Conservation (phyloP, 2,888 invertebrate genomes). For the Omphaloscelis lunosa region DNA sequence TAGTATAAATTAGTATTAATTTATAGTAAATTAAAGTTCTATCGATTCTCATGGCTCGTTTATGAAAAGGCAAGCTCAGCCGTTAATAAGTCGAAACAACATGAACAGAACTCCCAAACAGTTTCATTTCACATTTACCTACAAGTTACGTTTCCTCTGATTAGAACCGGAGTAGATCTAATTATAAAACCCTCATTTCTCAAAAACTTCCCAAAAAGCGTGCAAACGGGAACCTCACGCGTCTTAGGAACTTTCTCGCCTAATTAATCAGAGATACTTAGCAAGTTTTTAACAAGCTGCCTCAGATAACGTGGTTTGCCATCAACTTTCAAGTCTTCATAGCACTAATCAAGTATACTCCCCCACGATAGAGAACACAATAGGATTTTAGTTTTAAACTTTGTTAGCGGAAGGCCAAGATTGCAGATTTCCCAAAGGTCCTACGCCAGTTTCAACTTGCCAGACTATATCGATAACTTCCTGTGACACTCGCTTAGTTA, state of each 20-base stretch:
- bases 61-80: background rate
- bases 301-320: slow-evolving; percentile 62
- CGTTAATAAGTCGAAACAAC: background rate
- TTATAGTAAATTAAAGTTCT: too few relatives aligned
- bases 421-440: slow-evolving; percentile 89
- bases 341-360: slow-evolving; percentile 83
- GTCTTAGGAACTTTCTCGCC: slow-evolving; percentile 40
- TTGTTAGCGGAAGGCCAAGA: slow-evolving; percentile 89
- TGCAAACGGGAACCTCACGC: slow-evolving; percentile 35
- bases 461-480: slow-evolving; percentile 88
- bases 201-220: slow-evolving; percentile 32
- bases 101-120: background rate
- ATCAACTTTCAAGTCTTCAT: slow-evolving; percentile 72
- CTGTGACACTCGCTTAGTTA: slow-evolving; percentile 81
- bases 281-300: slow-evolving; percentile 48
- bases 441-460: slow-evolving; percentile 87
- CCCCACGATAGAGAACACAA: slow-evolving; percentile 85
- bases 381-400: slow-evolving; percentile 90
- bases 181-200: slow-evolving; percentile 1
- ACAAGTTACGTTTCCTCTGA: background rate
- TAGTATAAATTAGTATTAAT: too few relatives aligned
- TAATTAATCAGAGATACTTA: slow-evolving; percentile 52
- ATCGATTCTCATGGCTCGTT: too few relatives aligned
- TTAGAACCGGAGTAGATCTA: background rate
- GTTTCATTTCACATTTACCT: background rate